Base-by-base conservation (phyloP, 2,113 vertebrate species). In the Prolemur simus region DNA sequence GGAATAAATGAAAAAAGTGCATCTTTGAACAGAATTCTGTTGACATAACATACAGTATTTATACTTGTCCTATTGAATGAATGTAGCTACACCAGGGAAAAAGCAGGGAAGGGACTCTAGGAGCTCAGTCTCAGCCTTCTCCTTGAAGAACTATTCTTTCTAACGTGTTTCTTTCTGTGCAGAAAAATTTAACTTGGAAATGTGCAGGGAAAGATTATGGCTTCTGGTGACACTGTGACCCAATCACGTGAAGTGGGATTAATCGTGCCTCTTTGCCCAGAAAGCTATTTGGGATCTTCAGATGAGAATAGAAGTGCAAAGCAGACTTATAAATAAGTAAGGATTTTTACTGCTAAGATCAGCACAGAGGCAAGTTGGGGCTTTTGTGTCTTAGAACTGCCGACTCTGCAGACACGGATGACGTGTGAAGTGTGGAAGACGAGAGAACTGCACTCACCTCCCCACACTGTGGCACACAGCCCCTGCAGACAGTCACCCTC, bases 251-350 rank as follows among this genome's bases (percentile, higher is more conserved):
- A 77, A 83, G 54, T 89, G 76, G 68, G 34, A 97, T 80, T 49
- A 85, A 76, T 68, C 21, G 9, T 18, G 74, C 84, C 82, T 95
- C 89, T 68, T 77, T 85, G 54, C 89, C 71, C 68, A 83, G 89
- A 88, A 91, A 89, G 73, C 92, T 92, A 45, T 93, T 89, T 49
- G 42, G 83, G 58, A 78, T 56, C 49, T 82, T 96, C 49, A 29
- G 83, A 78, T 71, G 91, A 91, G 93, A 95, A 89, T 29, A 86
- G 78, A 96, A 84, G 89, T 89, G 86, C 14, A 32, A 93, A 94
- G 92, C 92, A 32, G 89, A 68, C 83, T 93, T 95, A 91, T 89
- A 77, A 97, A 89, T 89, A 96, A 94, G 83, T 86, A 83, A 96
- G 80, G 78, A 32, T 86, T 89, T 97, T 93, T 76, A 56, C 54